phyloP scores from a whole-genome alignment of 2,888 invertebrate genomes.

The Stictocephala bisonia region DNA sequence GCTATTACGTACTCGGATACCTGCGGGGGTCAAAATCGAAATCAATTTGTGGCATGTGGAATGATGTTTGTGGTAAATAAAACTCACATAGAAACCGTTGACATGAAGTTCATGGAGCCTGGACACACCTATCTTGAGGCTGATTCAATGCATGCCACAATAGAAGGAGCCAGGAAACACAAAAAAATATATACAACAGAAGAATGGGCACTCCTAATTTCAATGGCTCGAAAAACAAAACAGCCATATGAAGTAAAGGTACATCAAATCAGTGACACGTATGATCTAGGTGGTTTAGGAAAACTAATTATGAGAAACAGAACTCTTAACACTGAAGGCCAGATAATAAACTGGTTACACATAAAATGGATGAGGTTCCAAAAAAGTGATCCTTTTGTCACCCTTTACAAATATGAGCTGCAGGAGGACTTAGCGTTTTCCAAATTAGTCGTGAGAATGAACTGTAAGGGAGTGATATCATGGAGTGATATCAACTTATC shows the following conservation, averaged over 20 bases:
- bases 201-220: slow-evolving; percentile 51
- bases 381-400: slow-evolving; percentile 44
- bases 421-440: slow-evolving; percentile 4
- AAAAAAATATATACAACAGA: slow-evolving; percentile 51
- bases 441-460: background rate
- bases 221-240: slow-evolving; percentile 47
- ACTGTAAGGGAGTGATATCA: background rate
- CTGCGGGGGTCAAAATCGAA: slow-evolving; percentile 44
- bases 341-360: slow-evolving; percentile 50
- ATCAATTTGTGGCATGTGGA: slow-evolving; percentile 40
- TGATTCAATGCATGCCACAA: slow-evolving; percentile 53
- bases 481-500: background rate
- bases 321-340: slow-evolving; percentile 28
- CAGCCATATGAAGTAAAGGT: slow-evolving; percentile 43
- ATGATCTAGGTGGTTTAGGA: slow-evolving; percentile 41
- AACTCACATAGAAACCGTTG: slow-evolving; percentile 50
- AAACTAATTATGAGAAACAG: slow-evolving; percentile 39
- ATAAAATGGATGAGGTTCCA: slow-evolving; percentile 50
- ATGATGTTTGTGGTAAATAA: slow-evolving; percentile 54
- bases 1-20: slow-evolving; percentile 32
- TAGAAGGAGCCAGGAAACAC: slow-evolving; percentile 51
- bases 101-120: slow-evolving; percentile 57
- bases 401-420: slow-evolving; percentile 48
- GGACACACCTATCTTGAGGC: slow-evolving; percentile 53
- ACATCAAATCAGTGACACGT: slow-evolving; percentile 38